Base-by-base conservation (phyloP, 2,113 vertebrate species). In the Oceanites oceanicus region DNA sequence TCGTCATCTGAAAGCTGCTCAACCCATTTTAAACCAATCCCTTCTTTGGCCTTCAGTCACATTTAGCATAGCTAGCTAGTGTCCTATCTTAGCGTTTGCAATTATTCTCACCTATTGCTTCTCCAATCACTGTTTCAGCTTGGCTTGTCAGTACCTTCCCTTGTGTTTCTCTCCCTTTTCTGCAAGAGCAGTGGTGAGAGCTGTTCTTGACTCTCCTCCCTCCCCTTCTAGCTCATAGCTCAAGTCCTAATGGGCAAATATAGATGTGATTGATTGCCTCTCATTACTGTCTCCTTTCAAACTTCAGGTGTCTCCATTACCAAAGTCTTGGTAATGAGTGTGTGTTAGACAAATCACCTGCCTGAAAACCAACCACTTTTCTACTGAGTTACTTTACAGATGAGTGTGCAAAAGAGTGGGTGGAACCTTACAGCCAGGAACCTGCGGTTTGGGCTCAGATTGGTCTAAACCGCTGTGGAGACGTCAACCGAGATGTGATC, bases 401-500 rank as follows among this genome's bases (percentile, higher is more conserved):
- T 34, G 70, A 7, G 45, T 27, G 19, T 53, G 61, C 45, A 53
- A 44, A 56, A 76, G 32, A 73, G 58, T 3, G 34, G 22, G 52
- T 58, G 29, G 70, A 67, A 81, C 38, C 45, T 77, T 25, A 52
- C 30, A 67, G 62, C 45, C 63, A 66, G 53, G 29, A 82, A 23
- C 1, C 0, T 13, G 36, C 7, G 23, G 10, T 53, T 67, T 76
- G 65, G 30, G 38, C 63, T 80, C 32, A 55, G 18, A 18, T 25
- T 45, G 68, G 27, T 50, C n/a, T 74, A 27, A 93, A 45, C 23
- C 50, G 52, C 82, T 32, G 56, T 25, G n/a, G 36, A 55, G 36
- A 50, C 32, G 49, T 29, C 19, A 73, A 6, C 27, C 27, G 25
- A 55, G 58, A 44, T 0, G 0, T 0, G 2, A n/a, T 44, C 50